Percentiles rank a stretch among this genome's conserved stretches.
Conservation (phyloP, 2,888 invertebrate species). For the Brachypalpus laphriformis region DNA sequence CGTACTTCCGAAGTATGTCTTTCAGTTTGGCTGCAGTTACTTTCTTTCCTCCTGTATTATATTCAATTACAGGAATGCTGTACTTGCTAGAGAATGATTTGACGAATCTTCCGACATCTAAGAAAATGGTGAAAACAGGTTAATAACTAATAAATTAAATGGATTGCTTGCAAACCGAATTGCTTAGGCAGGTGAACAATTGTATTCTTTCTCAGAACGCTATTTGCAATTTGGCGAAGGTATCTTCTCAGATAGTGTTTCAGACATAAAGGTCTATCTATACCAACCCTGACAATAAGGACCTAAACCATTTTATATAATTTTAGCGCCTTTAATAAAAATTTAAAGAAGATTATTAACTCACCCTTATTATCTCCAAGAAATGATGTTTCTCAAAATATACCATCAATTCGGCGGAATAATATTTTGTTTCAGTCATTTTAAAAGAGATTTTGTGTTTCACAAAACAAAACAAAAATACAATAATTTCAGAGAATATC, state of each 20-base stretch:
- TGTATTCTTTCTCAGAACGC: slow-evolving; percentile 46
- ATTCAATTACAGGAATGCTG: slow-evolving; percentile 60
- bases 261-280: slow-evolving; percentile 56
- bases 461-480: neutral
- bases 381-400: slow-evolving; percentile 81
- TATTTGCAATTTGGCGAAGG: slow-evolving; percentile 59
- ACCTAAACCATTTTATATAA: slow-evolving; percentile 18
- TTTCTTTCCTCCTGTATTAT: slow-evolving; percentile 21
- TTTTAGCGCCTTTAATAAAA: neutral
- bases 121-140: neutral
- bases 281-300: slow-evolving; percentile 48
- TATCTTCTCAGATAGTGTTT: slow-evolving; percentile 59
- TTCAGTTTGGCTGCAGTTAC: neutral
- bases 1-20: slow-evolving; percentile 46
- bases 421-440: slow-evolving; percentile 73
- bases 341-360: neutral
- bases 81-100: slow-evolving; percentile 11
- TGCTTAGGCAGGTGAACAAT: slow-evolving; percentile 52
- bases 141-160: neutral
- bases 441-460: slow-evolving; percentile 57
- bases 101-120: slow-evolving; percentile 44
- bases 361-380: slow-evolving; percentile 78
- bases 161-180: slow-evolving; percentile 43
- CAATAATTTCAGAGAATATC: neutral
- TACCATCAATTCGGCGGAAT: slow-evolving; percentile 78